Evolutionary conservation across 1,140 invertebrate species (phyloP), one percentile per base, ranked within the genome.

Genomic region (Aphelenchoides fujianensis): DNA sequence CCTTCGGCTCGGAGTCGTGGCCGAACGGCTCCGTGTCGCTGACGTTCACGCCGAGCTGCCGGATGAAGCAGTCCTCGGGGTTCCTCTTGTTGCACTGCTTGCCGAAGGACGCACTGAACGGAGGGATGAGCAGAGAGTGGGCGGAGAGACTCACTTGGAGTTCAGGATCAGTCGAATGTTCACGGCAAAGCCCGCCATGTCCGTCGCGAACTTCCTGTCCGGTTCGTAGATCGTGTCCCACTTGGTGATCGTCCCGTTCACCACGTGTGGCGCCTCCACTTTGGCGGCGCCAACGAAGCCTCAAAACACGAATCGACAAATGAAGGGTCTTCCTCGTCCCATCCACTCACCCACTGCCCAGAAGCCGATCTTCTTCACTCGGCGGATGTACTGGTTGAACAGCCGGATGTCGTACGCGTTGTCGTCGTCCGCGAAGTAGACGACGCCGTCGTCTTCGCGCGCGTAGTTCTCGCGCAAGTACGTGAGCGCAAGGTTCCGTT

Each of bases 21-120:
- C 80, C 64, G 66, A 80, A 74, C 67, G 62, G 61, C 68, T 59
- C 41, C 62, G 70, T 35, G 70, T 93, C 89, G 27, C 91, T 88
- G 74, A 89, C 88, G 0, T 88, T 91, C 19, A 90, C 88, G 34
- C 93, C 87, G 9, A 94, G 85, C 78, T 92, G 90, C 57, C 89
- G 88, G 0, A 98, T 86, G 69, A 98, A 91, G 81, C 92, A 91
- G 70, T 91, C 92, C 86, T 98, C 95, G 85, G 95, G 92, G n/a
- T n/a, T n/a, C n/a, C 19, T 27, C 27, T 53, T 53, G 19, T 23
- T 27, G 27, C 52, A 53, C n/a, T n/a, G n/a, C n/a, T n/a, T n/a
- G n/a, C n/a, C n/a, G n/a, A n/a, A n/a, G n/a, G n/a, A n/a, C n/a
- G 27, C 52, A 19, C 52, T 19, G 19, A n/a, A 53, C 27, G 52